A percentile compares a stretch with the other conserved stretches of the same genome.
These are phyloP conservation scores for Drosophila truncata DNA, from an alignment of 1,140 invertebrate genomes.

Conservation along the genomic window DNA sequence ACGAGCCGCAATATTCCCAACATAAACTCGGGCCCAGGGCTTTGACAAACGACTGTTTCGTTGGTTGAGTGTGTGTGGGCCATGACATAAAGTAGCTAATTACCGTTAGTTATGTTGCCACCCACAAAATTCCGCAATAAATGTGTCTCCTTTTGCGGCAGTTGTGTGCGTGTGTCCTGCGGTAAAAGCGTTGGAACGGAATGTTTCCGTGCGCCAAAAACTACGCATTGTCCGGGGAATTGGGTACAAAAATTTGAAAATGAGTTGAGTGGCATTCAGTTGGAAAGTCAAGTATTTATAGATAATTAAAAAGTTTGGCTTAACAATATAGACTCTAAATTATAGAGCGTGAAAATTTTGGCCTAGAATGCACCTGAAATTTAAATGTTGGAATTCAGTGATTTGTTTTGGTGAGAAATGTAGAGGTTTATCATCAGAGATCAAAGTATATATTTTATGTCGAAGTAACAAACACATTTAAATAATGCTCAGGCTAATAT, in stretches of 20 bases:
- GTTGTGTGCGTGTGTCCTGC: conserved; percentile 29
- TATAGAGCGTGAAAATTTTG: background rate
- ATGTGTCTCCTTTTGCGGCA: conserved; percentile 44
- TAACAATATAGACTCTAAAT: background rate
- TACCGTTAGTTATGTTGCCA: conserved; percentile 78
- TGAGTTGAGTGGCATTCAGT: background rate
- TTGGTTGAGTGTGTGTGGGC: conserved; percentile 11
- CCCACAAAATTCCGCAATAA: conserved; percentile 74
- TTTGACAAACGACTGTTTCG: conserved; percentile 32
- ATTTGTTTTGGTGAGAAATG: background rate
- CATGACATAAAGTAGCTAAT: conserved; percentile 81
- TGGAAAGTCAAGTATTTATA: background rate
- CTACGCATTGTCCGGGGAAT: background rate
- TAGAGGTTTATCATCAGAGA: background rate
- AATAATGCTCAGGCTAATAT: too few relatives aligned
- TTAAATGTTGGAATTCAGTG: background rate
- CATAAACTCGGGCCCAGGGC: conserved; percentile 53
- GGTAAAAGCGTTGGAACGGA: conserved; percentile 55
- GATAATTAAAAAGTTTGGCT: background rate
- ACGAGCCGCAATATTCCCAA: conserved; percentile 47
- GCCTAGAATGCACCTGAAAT: background rate
- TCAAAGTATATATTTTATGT: too few relatives aligned
- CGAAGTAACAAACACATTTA: too few relatives aligned
- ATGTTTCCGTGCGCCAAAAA: conserved; percentile 13
- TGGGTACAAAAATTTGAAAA: background rate